Evolutionary conservation across 2,113 vertebrate genomes (phyloP).

Genomic region (Forbesichthys papilliferus): DNA sequence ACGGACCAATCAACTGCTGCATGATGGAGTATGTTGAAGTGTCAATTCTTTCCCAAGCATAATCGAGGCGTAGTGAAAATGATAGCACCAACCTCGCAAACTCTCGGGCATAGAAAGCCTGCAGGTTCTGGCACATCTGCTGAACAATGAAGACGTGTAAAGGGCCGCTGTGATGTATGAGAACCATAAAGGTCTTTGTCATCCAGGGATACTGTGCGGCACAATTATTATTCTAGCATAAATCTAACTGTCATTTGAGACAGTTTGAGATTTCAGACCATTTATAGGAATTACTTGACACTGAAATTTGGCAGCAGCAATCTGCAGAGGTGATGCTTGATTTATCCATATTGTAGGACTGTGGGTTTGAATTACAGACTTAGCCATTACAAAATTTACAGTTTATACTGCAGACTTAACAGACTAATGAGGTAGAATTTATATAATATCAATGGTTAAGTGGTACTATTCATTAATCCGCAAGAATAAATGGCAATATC

Average conservation of each 20-base stretch:
- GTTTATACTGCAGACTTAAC: no score
- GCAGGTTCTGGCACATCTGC: slow-evolving; percentile 52
- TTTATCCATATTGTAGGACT: background rate
- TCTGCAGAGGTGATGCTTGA: background rate
- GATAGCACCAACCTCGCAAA: slow-evolving; percentile 41
- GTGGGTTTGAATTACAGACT: background rate
- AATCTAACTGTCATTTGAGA: slow-evolving; percentile 39
- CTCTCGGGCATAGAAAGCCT: slow-evolving; percentile 30
- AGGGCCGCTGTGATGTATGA: slow-evolving; percentile 32
- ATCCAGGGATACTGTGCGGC: slow-evolving; percentile 14
- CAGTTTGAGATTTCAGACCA: background rate
- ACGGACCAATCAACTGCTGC: slow-evolving; percentile 22
- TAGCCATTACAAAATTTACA: background rate
- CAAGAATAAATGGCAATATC: no score
- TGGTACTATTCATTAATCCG: no score
- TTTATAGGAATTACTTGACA: slow-evolving; percentile 17
- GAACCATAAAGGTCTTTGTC: slow-evolving; percentile 44
- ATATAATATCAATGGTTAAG: no score
- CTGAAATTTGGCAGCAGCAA: background rate
- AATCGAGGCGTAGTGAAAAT: slow-evolving; percentile 22
- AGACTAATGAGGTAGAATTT: no score
- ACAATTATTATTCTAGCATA: slow-evolving; percentile 33
- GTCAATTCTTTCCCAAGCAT: slow-evolving; percentile 47
- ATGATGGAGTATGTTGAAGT: slow-evolving; percentile 26
- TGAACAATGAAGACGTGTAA: slow-evolving; percentile 38